These are phyloP conservation scores for Oncorhynchus keta DNA, from an alignment of 2,113 vertebrate genomes.

Conservation along the genomic window DNA sequence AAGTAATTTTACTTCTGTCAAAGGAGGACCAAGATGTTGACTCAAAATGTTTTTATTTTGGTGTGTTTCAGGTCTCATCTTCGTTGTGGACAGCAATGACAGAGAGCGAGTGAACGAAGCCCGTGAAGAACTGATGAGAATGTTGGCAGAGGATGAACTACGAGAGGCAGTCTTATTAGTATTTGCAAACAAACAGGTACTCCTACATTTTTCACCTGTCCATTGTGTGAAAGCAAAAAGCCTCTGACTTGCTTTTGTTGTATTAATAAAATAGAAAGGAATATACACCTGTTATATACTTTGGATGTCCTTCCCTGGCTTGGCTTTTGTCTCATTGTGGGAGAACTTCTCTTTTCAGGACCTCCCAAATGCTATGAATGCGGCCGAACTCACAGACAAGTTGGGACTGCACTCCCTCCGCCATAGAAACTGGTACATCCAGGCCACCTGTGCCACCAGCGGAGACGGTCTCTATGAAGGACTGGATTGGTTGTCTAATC, in stretches of 20 bases:
- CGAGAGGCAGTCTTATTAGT: conserved; percentile 91
- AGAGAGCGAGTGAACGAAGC: conserved; percentile 89
- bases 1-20: not conserved
- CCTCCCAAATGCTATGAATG: conserved; percentile 96
- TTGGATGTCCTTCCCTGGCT: not conserved
- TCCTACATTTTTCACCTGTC: not conserved
- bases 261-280: not conserved
- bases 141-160: conserved; percentile 95
- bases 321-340: conserved; percentile 3
- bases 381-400: conserved; percentile 95
- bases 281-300: not conserved
- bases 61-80: conserved; percentile 85
- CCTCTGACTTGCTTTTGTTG: not conserved
- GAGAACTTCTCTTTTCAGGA: conserved; percentile 72
- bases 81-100: conserved; percentile 98
- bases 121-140: conserved; percentile 91
- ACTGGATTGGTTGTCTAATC: conserved; percentile 96
- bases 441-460: conserved; percentile 94
- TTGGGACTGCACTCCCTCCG: conserved; percentile 88
- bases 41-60: too few relatives aligned
- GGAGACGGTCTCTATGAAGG: conserved; percentile 97
- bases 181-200: conserved; percentile 97
- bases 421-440: conserved; percentile 95
- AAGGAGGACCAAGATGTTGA: not conserved
- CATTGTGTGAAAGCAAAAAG: too few relatives aligned